Conservation (phyloP, 2,113 vertebrate species). For the Choloepus hoffmanni region DNA sequence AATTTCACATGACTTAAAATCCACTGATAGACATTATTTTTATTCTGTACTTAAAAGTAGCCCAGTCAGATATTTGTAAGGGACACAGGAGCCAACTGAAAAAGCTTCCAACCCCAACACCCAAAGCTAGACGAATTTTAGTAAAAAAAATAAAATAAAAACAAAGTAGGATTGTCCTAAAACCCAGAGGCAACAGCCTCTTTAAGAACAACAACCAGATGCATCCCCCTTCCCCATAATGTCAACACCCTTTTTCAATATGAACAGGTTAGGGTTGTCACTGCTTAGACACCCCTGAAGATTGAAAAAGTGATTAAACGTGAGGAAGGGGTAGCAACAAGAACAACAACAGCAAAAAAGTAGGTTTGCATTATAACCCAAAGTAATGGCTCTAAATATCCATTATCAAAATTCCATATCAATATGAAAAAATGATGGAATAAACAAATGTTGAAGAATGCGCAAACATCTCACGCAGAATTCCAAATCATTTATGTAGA, state of each 20-base stretch:
- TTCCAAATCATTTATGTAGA: neutral
- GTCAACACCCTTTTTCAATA: no score
- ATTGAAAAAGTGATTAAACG: no score
- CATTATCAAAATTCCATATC: neutral
- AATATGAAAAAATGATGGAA: neutral
- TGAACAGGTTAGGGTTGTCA: no score
- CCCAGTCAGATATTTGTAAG: neutral
- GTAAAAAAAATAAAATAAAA: neutral
- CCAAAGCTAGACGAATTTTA: neutral
- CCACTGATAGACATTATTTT: neutral
- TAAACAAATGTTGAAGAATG: neutral
- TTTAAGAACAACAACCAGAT: no score
- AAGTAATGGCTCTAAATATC: neutral
- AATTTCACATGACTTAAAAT: neutral
- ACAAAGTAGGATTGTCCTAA: neutral
- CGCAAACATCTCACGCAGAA: neutral
- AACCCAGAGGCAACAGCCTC: no score
- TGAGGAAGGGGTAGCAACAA: no score
- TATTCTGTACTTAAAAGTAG: neutral
- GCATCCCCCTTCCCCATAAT: no score
- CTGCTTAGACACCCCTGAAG: no score
- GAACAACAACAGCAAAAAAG: no score
- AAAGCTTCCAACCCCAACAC: neutral
- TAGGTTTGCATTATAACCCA: neutral
- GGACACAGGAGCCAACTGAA: neutral